These are phyloP conservation scores for Mus musculus DNA, from an alignment of 2,113 vertebrate species.

Conservation along the genomic window DNA sequence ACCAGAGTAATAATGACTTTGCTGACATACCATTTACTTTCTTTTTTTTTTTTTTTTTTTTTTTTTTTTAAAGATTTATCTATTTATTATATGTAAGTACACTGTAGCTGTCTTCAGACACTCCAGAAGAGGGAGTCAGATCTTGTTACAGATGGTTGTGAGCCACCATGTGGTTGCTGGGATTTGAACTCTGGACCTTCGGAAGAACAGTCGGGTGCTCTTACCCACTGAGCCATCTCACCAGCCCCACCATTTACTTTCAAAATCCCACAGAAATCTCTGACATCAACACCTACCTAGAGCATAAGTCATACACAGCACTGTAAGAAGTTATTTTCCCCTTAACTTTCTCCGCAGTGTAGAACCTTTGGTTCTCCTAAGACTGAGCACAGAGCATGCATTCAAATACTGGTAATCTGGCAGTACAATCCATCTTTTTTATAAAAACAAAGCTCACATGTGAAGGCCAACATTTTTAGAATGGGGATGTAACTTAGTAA, in stretches of 20 bases:
- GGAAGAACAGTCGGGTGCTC: too few relatives aligned
- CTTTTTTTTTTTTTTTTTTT: too few relatives aligned
- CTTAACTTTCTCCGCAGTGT: background rate
- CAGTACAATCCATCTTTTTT: constrained; percentile 34
- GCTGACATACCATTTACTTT: background rate
- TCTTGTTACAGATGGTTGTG: too few relatives aligned
- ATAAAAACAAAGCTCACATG: constrained; percentile 18
- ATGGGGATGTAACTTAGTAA: background rate
- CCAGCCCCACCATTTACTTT: background rate
- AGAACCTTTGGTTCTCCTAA: background rate
- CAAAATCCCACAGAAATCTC: background rate
- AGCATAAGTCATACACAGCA: background rate
- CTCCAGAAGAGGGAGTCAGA: too few relatives aligned
- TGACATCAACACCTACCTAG: background rate
- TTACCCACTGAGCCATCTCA: too few relatives aligned
- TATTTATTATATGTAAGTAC: too few relatives aligned
- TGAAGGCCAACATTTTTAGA: background rate
- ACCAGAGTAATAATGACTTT: background rate
- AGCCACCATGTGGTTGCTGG: too few relatives aligned
- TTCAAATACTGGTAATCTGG: background rate
- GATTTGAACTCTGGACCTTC: too few relatives aligned
- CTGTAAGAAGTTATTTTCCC: background rate
- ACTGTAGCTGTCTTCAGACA: too few relatives aligned
- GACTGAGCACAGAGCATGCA: background rate
- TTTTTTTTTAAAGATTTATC: too few relatives aligned